Conservation (phyloP, 2,797 vertebrate species). For the Geotria australis region DNA sequence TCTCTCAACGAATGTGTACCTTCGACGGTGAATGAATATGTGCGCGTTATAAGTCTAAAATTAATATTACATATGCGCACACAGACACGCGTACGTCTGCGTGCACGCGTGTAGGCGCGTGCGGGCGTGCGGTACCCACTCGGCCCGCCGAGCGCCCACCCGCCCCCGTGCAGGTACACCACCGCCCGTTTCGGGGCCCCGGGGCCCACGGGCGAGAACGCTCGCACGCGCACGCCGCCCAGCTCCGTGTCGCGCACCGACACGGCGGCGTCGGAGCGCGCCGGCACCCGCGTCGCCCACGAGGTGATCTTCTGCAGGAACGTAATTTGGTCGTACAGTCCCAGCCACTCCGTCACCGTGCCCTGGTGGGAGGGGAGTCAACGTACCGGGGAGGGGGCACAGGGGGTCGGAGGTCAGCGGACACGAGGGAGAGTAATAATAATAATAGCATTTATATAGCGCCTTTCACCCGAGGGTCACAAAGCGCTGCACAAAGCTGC, state of each 20-base stretch:
- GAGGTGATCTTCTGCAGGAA: constrained; percentile 13
- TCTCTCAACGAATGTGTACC: no score
- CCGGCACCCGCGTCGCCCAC: constrained; percentile 14
- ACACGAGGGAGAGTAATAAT: constrained; percentile 1
- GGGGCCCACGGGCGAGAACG: constrained; percentile 29
- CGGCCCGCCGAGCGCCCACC: constrained; percentile 45
- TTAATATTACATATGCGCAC: no score
- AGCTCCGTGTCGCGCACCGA: constrained; percentile 36
- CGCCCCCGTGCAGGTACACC: constrained; percentile 54
- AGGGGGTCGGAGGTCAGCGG: constrained; percentile 3
- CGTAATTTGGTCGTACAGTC: constrained; percentile 20
- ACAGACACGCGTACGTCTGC: no score
- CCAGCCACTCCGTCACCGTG: constrained; percentile 22
- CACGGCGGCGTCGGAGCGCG: constrained; percentile 10
- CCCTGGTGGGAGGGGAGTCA: constrained; percentile 15
- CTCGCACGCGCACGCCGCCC: constrained; percentile 33
- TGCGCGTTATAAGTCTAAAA: no score
- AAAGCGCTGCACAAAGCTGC: no score
- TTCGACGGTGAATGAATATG: no score
- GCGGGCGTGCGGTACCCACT: constrained; percentile 22
- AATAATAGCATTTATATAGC: no score
- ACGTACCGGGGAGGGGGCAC: constrained; percentile 5
- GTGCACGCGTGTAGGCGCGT: neutral
- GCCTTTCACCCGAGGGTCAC: no score
- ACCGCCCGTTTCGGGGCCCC: constrained; percentile 30